phyloP scores from a whole-genome alignment of 1,140 invertebrate genomes.

The Octopus bimaculoides region DNA sequence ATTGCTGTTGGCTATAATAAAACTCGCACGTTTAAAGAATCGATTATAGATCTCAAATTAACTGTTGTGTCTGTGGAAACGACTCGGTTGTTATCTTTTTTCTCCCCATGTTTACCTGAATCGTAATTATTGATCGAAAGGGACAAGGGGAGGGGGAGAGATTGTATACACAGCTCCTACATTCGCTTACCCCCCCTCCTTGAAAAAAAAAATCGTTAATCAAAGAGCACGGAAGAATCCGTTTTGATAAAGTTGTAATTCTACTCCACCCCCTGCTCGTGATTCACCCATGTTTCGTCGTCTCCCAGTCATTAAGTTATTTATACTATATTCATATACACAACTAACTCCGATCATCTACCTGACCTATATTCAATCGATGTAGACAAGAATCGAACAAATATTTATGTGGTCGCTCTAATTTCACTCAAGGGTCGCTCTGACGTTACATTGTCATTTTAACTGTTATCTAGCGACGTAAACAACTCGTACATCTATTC shows the following conservation, averaged over 20 bases:
- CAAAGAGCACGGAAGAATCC: background rate
- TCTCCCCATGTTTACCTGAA: background rate
- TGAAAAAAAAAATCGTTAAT: background rate
- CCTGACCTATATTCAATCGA: slow-evolving; percentile 8
- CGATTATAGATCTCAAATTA: no score
- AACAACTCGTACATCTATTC: no score
- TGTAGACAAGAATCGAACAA: background rate
- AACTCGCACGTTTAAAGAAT: no score
- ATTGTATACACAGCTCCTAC: no score
- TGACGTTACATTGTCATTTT: no score
- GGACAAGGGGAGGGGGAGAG: background rate
- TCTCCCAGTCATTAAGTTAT: background rate
- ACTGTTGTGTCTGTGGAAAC: no score
- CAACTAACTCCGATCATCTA: background rate
- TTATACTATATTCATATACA: background rate
- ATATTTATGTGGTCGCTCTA: background rate
- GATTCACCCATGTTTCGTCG: background rate
- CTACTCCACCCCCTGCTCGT: background rate
- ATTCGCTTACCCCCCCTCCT: no score
- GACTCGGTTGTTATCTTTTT: no score
- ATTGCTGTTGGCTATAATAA: no score
- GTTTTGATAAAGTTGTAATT: background rate
- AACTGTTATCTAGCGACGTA: no score
- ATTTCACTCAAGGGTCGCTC: no score
- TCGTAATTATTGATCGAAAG: background rate